phyloP scores from a whole-genome alignment of 1,140 invertebrate genomes.

The Procambarus clarkii region DNA sequence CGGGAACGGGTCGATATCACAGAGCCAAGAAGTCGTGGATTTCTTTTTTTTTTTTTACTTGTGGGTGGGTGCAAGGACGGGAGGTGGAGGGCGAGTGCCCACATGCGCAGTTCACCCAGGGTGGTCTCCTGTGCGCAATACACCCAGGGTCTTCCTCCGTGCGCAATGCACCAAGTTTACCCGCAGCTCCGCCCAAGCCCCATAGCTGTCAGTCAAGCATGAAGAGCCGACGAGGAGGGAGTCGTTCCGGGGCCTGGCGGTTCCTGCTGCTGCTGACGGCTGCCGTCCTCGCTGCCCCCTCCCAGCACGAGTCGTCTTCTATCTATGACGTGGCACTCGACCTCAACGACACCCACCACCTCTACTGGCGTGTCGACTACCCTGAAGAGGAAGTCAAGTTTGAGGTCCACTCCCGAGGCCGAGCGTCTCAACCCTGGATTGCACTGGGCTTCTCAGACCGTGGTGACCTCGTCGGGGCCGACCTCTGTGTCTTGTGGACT shows the following conservation, averaged over 20 bases:
- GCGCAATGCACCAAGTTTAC: not conserved
- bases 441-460: slow-evolving; percentile 94
- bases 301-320: not conserved
- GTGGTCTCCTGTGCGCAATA: not conserved
- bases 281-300: not conserved
- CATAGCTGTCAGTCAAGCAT: slow-evolving; percentile 23
- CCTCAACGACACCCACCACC: slow-evolving; percentile 54
- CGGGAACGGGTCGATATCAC: too few species aligned
- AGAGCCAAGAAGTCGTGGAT: too few species aligned
- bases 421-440: slow-evolving; percentile 80
- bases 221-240: slow-evolving; percentile 7
- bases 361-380: slow-evolving; percentile 52
- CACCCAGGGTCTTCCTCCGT: not conserved
- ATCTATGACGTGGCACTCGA: slow-evolving; percentile 54
- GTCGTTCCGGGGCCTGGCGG: not conserved
- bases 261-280: slow-evolving; percentile 1
- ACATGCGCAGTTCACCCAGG: not conserved
- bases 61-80: too few species aligned
- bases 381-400: slow-evolving; percentile 25
- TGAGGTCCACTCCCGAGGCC: slow-evolving; percentile 53
- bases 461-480: slow-evolving; percentile 85
- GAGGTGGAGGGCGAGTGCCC: not conserved
- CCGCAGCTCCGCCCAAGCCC: not conserved
- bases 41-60: not conserved
- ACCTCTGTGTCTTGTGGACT: slow-evolving; percentile 90